These are phyloP conservation scores for Himalopsyche tibetana DNA, from an alignment of 2,888 invertebrate genomes.

Conservation along the genomic window DNA sequence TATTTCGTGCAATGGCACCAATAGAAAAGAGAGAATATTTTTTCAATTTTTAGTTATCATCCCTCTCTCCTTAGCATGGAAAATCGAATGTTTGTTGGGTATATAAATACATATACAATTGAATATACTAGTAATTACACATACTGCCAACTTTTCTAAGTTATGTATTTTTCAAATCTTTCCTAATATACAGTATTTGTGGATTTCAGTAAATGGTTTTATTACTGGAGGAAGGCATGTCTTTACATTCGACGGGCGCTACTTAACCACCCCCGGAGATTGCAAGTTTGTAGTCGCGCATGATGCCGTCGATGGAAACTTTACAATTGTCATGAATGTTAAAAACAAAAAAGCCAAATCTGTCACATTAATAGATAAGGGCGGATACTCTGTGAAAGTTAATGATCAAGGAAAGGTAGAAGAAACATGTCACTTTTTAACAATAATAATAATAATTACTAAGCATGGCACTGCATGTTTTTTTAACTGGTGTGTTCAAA, in stretches of 20 bases:
- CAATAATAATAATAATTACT: too few relatives aligned
- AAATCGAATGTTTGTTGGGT: too few relatives aligned
- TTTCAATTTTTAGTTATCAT: too few relatives aligned
- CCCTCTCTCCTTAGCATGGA: too few relatives aligned
- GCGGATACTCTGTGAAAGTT: slow-evolving; percentile 80
- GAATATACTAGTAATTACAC: too few relatives aligned
- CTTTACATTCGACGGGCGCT: slow-evolving; percentile 91
- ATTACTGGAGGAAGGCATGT: slow-evolving; percentile 88
- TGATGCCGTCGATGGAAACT: slow-evolving; percentile 91
- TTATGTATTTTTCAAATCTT: too few relatives aligned
- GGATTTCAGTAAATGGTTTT: slow-evolving; percentile 44
- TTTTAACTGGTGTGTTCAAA: too few relatives aligned
- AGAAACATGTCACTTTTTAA: neutral
- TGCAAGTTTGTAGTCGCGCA: slow-evolving; percentile 91
- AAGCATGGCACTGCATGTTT: too few relatives aligned
- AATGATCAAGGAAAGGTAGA: slow-evolving; percentile 80
- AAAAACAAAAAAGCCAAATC: slow-evolving; percentile 82
- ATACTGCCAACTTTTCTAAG: neutral
- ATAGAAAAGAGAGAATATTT: too few relatives aligned
- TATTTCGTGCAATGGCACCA: too few relatives aligned
- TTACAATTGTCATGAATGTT: slow-evolving; percentile 86
- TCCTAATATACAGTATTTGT: neutral
- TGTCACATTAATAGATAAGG: slow-evolving; percentile 83
- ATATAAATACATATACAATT: too few relatives aligned
- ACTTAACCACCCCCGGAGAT: slow-evolving; percentile 86